Evolutionary conservation across 2,888 invertebrate species (phyloP).

Genomic region (Caenorhabditis panamensis): DNA sequence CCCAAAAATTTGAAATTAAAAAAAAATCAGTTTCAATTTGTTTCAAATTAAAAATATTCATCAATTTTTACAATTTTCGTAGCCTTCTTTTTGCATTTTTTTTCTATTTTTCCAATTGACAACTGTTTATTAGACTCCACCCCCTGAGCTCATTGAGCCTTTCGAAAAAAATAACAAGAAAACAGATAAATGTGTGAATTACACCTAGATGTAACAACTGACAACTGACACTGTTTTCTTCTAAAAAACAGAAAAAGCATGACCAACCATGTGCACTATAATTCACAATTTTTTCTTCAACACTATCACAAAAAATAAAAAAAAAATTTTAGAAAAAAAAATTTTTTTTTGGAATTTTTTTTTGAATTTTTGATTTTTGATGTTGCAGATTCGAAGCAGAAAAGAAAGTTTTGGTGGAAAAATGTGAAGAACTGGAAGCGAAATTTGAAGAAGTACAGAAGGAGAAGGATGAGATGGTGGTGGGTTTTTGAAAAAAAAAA

Average conservation of each 20-base stretch:
- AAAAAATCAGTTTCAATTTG: not conserved
- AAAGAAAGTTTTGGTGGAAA: slow-evolving; percentile 34
- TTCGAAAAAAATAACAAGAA: slow-evolving; percentile 11
- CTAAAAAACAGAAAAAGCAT: slow-evolving; percentile 2
- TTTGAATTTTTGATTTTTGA: too few species aligned
- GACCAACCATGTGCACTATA: not conserved
- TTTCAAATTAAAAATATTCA: not conserved
- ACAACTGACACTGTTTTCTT: slow-evolving; percentile 14
- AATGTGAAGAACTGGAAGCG: slow-evolving; percentile 44
- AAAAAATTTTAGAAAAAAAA: not conserved
- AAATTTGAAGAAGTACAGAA: slow-evolving; percentile 39
- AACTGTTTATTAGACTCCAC: too few species aligned
- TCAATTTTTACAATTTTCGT: not conserved
- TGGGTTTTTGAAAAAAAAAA: slow-evolving; percentile 8
- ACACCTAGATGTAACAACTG: not conserved
- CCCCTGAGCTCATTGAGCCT: not conserved
- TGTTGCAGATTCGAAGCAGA: slow-evolving; percentile 51
- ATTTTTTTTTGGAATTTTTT: not conserved
- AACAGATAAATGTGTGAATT: not conserved
- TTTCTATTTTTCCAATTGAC: not conserved
- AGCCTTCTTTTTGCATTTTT: too few species aligned
- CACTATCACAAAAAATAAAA: not conserved
- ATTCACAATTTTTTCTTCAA: not conserved
- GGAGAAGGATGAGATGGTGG: slow-evolving; percentile 53
- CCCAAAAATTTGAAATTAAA: not conserved